Percentiles rank a stretch among this genome's conserved stretches.
phyloP scores from a whole-genome alignment of 2,888 invertebrate genomes.

The Philereme vetulata region DNA sequence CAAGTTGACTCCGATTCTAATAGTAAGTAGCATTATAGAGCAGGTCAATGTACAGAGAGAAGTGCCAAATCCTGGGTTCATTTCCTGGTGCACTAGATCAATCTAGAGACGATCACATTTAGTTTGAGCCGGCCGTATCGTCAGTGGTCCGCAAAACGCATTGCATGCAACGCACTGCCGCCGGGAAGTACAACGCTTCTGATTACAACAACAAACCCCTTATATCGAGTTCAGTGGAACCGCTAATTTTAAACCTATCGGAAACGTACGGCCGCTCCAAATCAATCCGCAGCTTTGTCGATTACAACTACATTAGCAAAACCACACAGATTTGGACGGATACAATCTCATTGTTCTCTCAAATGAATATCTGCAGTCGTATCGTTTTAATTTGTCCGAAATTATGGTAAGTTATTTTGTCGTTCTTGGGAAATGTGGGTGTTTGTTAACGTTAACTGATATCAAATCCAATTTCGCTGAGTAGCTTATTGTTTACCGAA shows the following conservation, averaged over 20 bases:
- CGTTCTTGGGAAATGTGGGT: slow-evolving; percentile 45
- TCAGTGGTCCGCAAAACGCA: slow-evolving; percentile 49
- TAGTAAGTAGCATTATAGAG: slow-evolving; percentile 40
- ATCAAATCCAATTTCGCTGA: slow-evolving; percentile 29
- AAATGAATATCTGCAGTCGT: slow-evolving; percentile 63
- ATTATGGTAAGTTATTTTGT: slow-evolving; percentile 63
- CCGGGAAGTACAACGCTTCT: slow-evolving; percentile 52
- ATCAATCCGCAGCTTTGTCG: slow-evolving; percentile 49
- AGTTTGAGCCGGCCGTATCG: slow-evolving; percentile 49
- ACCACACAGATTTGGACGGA: slow-evolving; percentile 44
- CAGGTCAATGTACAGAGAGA: slow-evolving; percentile 56
- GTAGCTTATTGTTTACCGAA: slow-evolving; percentile 36
- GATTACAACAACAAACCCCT: slow-evolving; percentile 53
- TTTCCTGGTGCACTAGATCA: slow-evolving; percentile 61
- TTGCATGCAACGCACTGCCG: slow-evolving; percentile 47
- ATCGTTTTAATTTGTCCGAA: slow-evolving; percentile 52
- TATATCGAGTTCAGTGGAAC: slow-evolving; percentile 53
- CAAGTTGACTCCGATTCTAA: slow-evolving; percentile 22
- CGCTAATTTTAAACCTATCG: slow-evolving; percentile 62
- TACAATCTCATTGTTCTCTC: slow-evolving; percentile 46
- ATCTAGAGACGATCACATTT: slow-evolving; percentile 49
- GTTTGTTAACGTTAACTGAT: slow-evolving; percentile 43
- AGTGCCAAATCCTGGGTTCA: slow-evolving; percentile 63
- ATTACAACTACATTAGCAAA: slow-evolving; percentile 49
- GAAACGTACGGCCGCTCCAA: slow-evolving; percentile 51